Evolutionary conservation across 2,888 invertebrate species (phyloP).

Genomic region (Blera fallax): DNA sequence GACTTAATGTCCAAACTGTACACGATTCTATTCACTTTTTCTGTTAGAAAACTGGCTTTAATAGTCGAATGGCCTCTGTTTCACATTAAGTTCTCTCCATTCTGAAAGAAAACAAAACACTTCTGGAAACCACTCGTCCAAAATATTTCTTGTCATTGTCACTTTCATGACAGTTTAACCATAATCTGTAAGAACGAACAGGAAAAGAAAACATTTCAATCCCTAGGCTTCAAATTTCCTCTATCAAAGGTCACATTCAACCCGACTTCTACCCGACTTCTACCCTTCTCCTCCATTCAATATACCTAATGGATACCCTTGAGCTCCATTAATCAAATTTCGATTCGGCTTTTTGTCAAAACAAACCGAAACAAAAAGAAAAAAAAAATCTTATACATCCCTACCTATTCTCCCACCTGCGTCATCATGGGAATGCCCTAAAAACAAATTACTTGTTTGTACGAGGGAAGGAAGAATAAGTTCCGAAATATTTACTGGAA

Average conservation of each 20-base stretch:
- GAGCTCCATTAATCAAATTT: slow-evolving; percentile 59
- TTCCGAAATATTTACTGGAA: slow-evolving; percentile 64
- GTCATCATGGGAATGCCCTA: slow-evolving; percentile 60
- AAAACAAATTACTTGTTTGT: slow-evolving; percentile 65
- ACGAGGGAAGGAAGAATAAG: slow-evolving; percentile 37
- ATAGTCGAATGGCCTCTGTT: too few species aligned
- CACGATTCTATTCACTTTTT: too few species aligned
- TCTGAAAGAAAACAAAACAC: background rate
- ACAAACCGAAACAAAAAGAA: background rate
- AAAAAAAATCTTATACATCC: background rate
- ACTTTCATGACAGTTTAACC: background rate
- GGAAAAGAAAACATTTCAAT: background rate
- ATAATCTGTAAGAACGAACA: background rate
- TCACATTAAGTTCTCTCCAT: too few species aligned
- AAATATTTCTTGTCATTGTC: background rate
- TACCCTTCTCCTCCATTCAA: slow-evolving; percentile 6
- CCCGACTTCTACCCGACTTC: background rate
- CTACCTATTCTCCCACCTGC: slow-evolving; percentile 29
- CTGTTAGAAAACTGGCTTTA: too few species aligned
- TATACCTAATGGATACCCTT: slow-evolving; percentile 40
- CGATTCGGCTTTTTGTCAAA: slow-evolving; percentile 33
- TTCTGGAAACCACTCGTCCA: background rate
- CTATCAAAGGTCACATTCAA: slow-evolving; percentile 16
- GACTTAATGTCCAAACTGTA: too few species aligned
- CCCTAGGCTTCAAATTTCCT: background rate